These are phyloP conservation scores for Bombus fervidus DNA, from an alignment of 1,140 invertebrate species.

Conservation along the genomic window DNA sequence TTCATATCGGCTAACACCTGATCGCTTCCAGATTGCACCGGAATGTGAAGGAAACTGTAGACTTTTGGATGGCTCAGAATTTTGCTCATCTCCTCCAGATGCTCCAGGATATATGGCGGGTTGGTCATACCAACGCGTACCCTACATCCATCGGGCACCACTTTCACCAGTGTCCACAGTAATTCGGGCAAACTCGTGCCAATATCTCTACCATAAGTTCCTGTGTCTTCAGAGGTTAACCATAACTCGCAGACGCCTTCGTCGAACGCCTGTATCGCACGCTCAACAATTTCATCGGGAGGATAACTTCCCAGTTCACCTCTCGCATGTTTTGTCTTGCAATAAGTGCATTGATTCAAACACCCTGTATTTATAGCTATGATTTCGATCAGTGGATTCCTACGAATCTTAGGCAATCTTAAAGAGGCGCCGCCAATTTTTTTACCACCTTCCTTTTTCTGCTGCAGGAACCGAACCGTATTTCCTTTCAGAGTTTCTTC, in stretches of 20 bases:
- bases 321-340: slow-evolving; percentile 98
- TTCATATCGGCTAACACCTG: slow-evolving; percentile 97
- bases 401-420: slow-evolving; percentile 95
- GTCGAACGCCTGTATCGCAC: slow-evolving; percentile 92
- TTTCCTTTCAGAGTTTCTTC: slow-evolving; percentile 98
- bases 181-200: slow-evolving; percentile 93
- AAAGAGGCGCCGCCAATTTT: slow-evolving; percentile 94
- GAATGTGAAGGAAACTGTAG: slow-evolving; percentile 98
- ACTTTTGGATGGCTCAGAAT: slow-evolving; percentile 95
- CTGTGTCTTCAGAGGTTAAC: slow-evolving; percentile 99
- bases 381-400: slow-evolving; percentile 98
- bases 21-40: slow-evolving; percentile 98
- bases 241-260: slow-evolving; percentile 99
- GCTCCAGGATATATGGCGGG: slow-evolving; percentile 98
- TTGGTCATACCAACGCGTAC: slow-evolving; percentile 98
- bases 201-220: slow-evolving; percentile 98
- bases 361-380: slow-evolving; percentile 99
- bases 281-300: slow-evolving; percentile 90
- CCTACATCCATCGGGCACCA: slow-evolving; percentile 95
- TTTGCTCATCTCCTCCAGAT: slow-evolving; percentile 94
- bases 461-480: slow-evolving; percentile 90
- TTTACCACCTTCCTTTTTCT: slow-evolving; percentile 88
- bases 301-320: slow-evolving; percentile 97
- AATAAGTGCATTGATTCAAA: slow-evolving; percentile 99
- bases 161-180: slow-evolving; percentile 92